A percentile compares a stretch with the other conserved stretches of the same genome.
Conservation (phyloP, 2,113 vertebrate genomes). For the Edolisoma coerulescens region DNA sequence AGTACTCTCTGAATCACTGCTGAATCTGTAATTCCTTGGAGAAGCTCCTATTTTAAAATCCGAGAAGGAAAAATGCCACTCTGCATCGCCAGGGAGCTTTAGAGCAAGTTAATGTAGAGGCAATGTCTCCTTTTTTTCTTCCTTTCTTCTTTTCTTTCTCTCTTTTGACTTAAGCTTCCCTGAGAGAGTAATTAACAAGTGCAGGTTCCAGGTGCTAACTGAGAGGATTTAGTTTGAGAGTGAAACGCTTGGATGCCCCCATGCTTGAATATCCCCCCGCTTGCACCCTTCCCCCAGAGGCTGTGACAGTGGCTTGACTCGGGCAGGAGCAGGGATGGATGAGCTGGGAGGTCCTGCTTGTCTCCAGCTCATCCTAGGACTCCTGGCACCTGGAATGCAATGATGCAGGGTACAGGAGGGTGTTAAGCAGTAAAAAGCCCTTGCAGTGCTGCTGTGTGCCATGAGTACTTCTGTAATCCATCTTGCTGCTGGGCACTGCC, state of each 20-base stretch:
- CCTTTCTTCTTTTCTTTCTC: neutral
- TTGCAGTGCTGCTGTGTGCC: rapidly evolving
- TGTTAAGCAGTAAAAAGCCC: neutral
- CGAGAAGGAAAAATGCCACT: neutral
- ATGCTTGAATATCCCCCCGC: neutral
- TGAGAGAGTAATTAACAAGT: conserved; percentile 54
- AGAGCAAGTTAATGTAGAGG: neutral
- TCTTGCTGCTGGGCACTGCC: neutral
- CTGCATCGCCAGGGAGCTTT: neutral
- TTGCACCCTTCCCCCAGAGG: neutral
- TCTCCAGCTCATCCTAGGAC: neutral
- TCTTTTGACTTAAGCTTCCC: conserved; percentile 34
- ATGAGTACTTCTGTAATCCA: neutral
- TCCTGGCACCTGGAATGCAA: neutral
- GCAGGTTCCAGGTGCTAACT: neutral
- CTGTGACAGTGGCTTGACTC: neutral
- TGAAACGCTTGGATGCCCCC: neutral
- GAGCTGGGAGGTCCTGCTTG: neutral
- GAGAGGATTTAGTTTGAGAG: neutral
- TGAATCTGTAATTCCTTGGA: neutral
- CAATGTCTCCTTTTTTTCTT: neutral
- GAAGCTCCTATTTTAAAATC: neutral
- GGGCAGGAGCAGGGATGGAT: neutral
- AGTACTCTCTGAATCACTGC: neutral
- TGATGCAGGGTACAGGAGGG: neutral